Percentiles rank a stretch among this genome's conserved stretches.
These are phyloP conservation scores for Forbesichthys papilliferus DNA, from an alignment of 2,113 vertebrate species.

Conservation along the genomic window DNA sequence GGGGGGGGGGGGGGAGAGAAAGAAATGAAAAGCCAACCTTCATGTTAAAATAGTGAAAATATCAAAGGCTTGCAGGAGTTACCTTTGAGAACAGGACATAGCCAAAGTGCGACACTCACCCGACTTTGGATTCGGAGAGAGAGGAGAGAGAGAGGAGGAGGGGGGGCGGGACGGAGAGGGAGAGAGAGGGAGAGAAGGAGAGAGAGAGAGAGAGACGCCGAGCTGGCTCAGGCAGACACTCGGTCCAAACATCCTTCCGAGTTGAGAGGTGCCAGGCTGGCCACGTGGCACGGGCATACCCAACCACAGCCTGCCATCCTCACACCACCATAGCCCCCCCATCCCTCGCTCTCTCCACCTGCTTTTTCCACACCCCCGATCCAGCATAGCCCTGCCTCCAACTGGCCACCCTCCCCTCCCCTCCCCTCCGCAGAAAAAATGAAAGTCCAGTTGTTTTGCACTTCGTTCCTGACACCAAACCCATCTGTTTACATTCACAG, in stretches of 20 bases:
- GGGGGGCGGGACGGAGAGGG: too few species aligned
- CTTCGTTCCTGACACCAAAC: slow-evolving; percentile 12
- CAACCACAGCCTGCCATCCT: slow-evolving; percentile 80
- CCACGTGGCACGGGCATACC: slow-evolving; percentile 80
- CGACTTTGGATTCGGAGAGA: slow-evolving; percentile 55
- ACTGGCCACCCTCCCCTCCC: slow-evolving; percentile 25
- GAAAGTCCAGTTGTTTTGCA: slow-evolving; percentile 57
- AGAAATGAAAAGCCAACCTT: slow-evolving; percentile 32
- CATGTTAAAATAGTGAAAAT: slow-evolving; percentile 33
- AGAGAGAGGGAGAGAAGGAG: background rate
- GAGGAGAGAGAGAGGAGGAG: too few species aligned
- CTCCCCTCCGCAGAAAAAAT: slow-evolving; percentile 45
- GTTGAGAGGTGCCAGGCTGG: slow-evolving; percentile 72
- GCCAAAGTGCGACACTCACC: slow-evolving; percentile 72
- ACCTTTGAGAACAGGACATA: slow-evolving; percentile 48
- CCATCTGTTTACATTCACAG: slow-evolving; percentile 54
- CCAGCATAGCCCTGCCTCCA: slow-evolving; percentile 54
- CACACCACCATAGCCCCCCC: slow-evolving; percentile 69
- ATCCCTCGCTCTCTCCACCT: slow-evolving; percentile 53
- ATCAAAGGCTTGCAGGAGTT: slow-evolving; percentile 28
- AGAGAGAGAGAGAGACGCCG: slow-evolving; percentile 54
- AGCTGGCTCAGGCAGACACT: slow-evolving; percentile 68
- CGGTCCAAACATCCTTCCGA: slow-evolving; percentile 70
- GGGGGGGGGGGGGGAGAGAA: background rate
- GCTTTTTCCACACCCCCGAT: slow-evolving; percentile 44